Conservation (phyloP, 2,888 invertebrate species). For the Nymphalis c-album region DNA sequence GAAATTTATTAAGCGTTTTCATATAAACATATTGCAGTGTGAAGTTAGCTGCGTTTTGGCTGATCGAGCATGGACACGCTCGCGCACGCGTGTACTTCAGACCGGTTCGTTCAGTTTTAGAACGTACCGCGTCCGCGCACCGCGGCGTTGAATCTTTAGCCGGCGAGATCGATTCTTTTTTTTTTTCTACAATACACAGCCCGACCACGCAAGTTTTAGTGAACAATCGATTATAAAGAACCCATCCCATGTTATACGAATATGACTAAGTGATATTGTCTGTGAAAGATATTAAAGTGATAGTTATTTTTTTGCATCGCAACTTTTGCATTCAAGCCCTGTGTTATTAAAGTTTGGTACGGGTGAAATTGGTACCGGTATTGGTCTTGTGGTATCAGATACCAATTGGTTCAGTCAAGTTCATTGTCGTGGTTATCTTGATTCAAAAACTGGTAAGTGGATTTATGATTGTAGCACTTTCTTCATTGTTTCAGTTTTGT, state of each 20-base stretch:
- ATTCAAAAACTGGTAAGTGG: conserved; percentile 69
- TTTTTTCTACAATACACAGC: conserved; percentile 43
- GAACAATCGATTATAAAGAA: conserved; percentile 31
- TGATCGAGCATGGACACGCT: conserved; percentile 50
- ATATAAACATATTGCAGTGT: conserved; percentile 34
- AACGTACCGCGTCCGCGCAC: conserved; percentile 66
- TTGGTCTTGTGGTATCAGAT: conserved; percentile 49
- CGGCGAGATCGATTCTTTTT: conserved; percentile 56
- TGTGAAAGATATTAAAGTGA: conserved; percentile 25
- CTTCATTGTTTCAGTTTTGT: conserved; percentile 51
- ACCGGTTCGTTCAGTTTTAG: conserved; percentile 78
- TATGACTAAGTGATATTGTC: conserved; percentile 27
- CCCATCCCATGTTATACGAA: conserved; percentile 13
- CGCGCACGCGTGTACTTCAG: conserved; percentile 64
- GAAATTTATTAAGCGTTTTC: conserved; percentile 23
- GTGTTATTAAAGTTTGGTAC: conserved; percentile 51
- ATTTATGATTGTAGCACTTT: conserved; percentile 48
- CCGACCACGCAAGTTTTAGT: conserved; percentile 38
- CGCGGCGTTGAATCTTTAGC: conserved; percentile 50
- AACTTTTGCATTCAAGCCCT: conserved; percentile 50
- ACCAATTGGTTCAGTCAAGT: conserved; percentile 65
- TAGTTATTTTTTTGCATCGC: conserved; percentile 49
- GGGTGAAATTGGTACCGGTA: conserved; percentile 63
- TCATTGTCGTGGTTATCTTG: conserved; percentile 68
- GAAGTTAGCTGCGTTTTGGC: conserved; percentile 49